Base-by-base conservation (phyloP, 2,797 vertebrate genomes). In the Tokudaia tokunoshimensis region DNA sequence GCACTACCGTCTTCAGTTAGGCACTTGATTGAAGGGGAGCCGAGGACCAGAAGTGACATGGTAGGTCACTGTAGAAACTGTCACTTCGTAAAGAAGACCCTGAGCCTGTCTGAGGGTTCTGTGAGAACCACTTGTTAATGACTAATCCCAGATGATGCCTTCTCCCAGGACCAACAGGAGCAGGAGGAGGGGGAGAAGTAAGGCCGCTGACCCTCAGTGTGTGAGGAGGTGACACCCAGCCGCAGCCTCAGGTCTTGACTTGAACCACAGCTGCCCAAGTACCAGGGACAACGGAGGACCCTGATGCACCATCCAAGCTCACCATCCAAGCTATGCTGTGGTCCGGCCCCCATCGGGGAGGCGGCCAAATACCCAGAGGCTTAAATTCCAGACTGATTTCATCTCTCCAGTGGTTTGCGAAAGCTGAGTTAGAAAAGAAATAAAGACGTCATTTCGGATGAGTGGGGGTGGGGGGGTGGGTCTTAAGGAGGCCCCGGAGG, bases 311-410 rank as follows among this genome's bases (percentile, higher is more conserved):
- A n/a, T 2, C 4, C 13, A 34, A 37, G 37, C 55, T 12, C 57
- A 24, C 57, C 57, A n/a, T 2, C 4, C 13, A 34, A 37, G 37
- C 55, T 12, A 9, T n/a, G 44, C 44, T 76, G 41, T 14, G 17
- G 50, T 57, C 70, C 34, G 4, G 41, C 17, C 59, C 44, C n/a
- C 22, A 1, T 11, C 17, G 31, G 31, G 63, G 61, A 24, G 89
- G 9, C 26, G 9, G 74, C 55, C 91, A 85, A 74, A 63, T 20
- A 52, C 29, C 37, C 74, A 3, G 57, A 78, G 63, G 52, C 92
- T 94, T 91, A 91, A 82, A 95, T 94, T 96, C 67, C 92, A 75
- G 63, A 70, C 67, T 19, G 31, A 59, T 91, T 83, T 78, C 79
- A 93, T 67, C 93, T 59, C 91, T 90, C 50, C 55, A 84, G 74